phyloP scores from a whole-genome alignment of 2,113 vertebrate genomes.

The Pitta sordida region DNA sequence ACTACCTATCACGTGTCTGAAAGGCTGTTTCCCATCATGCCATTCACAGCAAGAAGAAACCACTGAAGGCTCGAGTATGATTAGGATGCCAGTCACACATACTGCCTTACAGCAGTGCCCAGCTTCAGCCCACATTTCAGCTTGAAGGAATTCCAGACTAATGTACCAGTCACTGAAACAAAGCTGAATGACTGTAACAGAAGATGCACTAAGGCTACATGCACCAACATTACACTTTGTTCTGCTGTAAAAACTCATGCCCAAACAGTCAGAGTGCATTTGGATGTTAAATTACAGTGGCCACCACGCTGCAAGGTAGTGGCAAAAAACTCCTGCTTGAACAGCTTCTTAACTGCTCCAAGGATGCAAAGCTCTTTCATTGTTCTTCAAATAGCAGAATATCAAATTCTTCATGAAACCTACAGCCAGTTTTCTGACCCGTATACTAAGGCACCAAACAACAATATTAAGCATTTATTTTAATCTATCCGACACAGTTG shows the following conservation, averaged over 20 bases:
- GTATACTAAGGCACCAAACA: not conserved
- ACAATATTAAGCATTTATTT: not conserved
- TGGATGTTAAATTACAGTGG: not conserved
- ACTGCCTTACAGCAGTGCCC: not conserved
- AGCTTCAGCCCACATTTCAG: constrained; percentile 3
- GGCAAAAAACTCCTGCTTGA: not conserved
- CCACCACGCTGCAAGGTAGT: not conserved
- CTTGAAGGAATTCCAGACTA: not conserved
- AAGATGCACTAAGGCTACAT: not conserved
- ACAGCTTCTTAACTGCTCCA: not conserved
- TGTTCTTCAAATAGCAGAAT: not conserved
- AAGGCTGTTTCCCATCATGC: not conserved
- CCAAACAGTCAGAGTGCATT: not conserved
- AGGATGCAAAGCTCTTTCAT: not conserved
- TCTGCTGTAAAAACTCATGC: not conserved
- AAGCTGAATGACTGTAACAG: not conserved
- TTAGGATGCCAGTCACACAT: constrained; percentile 44
- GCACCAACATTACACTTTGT: not conserved
- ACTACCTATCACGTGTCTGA: not conserved
- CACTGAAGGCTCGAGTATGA: not conserved
- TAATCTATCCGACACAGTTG: not conserved
- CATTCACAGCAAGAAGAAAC: not conserved
- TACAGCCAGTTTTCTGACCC: not conserved
- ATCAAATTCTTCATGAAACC: not conserved
- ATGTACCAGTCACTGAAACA: not conserved